Evolutionary conservation across 2,797 vertebrate genomes (phyloP), one percentile per base, ranked within the genome.

Genomic region (Pangasius krempfi): DNA sequence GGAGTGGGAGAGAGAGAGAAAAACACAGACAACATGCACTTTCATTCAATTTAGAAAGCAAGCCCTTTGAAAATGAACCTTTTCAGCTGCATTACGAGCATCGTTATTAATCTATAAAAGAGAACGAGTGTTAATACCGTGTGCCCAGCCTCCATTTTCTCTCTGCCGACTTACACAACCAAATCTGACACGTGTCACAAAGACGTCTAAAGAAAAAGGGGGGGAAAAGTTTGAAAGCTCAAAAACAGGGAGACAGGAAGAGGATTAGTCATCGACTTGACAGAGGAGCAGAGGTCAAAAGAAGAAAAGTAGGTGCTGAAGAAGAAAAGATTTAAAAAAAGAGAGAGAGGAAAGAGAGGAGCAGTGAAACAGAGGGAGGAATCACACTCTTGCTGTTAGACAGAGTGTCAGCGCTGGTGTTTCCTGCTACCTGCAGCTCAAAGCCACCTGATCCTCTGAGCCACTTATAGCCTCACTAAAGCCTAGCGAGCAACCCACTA

Each of bases 361-460:
- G 58, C 52, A 25, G 68, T 50, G 56, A 70, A 27, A 27, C 10
- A 10, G n/a, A 82, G 22, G 37, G 44, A 50, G n/a, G 64, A 82
- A 18, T 72, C 80, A 64, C 84, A 82, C 47, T 70, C 68, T 76
- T 80, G 84, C 62, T 72, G 76, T 50, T 47, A 60, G 50, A 30
- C 37, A 44, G 66, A 12, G 60, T 47, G 52, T 13, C 22, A 58
- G 56, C 40, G 44, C 76, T 83, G 79, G 85, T 76, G 66, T 89
- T 76, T 89, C 78, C 88, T 86, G 78, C 68, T 89, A 89, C 78
- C 85, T 83, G 79, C 88, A 84, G 58, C 66, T 76, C 79, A 76
- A 66, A 22, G 79, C 85, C 85, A 86, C 72, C 88, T 89, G 88
- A 89, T 86, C 85, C 78, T 70, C 68, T 89, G 86, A 89, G 84